These are phyloP conservation scores for Heterotilapia buettikoferi DNA, from an alignment of 2,113 vertebrate genomes.

Conservation along the genomic window DNA sequence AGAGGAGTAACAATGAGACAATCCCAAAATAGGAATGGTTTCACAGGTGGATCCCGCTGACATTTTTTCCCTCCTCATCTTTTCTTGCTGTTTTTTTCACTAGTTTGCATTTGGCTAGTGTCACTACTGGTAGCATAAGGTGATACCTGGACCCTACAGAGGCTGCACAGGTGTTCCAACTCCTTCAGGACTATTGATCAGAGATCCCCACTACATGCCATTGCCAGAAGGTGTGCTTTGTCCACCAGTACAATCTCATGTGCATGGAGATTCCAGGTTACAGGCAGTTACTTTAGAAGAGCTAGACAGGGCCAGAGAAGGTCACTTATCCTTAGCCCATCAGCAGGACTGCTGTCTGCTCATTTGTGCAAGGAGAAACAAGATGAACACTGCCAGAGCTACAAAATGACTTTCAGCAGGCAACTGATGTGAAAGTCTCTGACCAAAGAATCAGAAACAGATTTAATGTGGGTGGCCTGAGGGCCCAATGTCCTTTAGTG, in stretches of 20 bases:
- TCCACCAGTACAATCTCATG: background rate
- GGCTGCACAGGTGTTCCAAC: background rate
- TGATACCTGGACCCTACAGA: background rate
- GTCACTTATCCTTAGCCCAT: background rate
- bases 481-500: background rate
- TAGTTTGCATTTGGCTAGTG: background rate
- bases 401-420: background rate
- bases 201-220: background rate
- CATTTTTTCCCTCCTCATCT: background rate
- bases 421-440: background rate
- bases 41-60: background rate
- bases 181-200: background rate
- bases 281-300: background rate
- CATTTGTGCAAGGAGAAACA: background rate
- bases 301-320: background rate
- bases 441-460: background rate
- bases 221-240: background rate
- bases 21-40: fast-evolving
- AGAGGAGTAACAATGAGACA: background rate
- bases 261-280: background rate
- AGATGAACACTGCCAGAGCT: background rate
- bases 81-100: background rate
- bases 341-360: background rate
- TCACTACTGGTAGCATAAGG: background rate
- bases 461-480: background rate